These are phyloP conservation scores for Takifugu ocellatus DNA, from an alignment of 2,797 vertebrate genomes.

Conservation along the genomic window DNA sequence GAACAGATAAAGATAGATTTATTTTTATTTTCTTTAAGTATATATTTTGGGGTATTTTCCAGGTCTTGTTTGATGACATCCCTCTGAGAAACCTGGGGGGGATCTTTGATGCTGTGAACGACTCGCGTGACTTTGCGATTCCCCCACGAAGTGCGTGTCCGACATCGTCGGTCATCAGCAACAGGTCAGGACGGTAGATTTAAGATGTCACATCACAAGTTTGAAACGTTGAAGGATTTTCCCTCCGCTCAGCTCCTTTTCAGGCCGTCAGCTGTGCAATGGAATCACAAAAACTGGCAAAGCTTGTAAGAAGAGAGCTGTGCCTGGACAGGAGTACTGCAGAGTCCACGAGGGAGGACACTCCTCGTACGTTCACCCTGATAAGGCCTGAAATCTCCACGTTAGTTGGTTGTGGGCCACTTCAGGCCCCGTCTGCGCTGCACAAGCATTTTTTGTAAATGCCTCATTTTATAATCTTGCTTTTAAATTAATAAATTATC, in stretches of 20 bases:
- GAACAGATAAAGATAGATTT: no score
- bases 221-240: not conserved
- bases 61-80: conserved; percentile 57
- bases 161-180: conserved; percentile 56
- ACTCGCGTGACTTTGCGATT: conserved; percentile 34
- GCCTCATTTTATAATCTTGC: not conserved
- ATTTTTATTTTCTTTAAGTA: no score
- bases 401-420: not conserved
- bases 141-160: conserved; percentile 53
- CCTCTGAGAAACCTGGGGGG: conserved; percentile 51
- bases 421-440: not conserved
- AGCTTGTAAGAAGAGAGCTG: conserved; percentile 77
- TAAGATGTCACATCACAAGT: not conserved
- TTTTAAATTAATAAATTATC: conserved; percentile 46
- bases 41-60: not conserved
- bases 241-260: conserved; percentile 59
- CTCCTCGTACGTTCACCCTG: conserved; percentile 41
- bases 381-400: not conserved
- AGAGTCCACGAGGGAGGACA: conserved; percentile 66
- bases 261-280: conserved; percentile 65
- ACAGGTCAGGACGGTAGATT: conserved; percentile 56
- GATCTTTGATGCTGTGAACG: conserved; percentile 22
- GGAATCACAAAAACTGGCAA: conserved; percentile 77
- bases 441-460: not conserved
- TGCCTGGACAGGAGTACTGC: conserved; percentile 76